Conservation (phyloP, 2,888 invertebrate genomes). For the Athripsodes cinereus region DNA sequence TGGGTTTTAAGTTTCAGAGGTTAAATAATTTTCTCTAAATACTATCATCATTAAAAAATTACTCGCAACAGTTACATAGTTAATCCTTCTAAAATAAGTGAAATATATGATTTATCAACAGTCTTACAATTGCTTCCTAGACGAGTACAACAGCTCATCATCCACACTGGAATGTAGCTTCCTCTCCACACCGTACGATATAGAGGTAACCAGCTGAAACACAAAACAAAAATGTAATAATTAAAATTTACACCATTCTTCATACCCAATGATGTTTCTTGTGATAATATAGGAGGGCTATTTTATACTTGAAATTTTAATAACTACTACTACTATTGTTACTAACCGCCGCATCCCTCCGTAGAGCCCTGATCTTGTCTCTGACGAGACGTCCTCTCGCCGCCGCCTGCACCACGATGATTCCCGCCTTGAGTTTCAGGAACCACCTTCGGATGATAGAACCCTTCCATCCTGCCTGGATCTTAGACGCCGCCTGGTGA, state of each 20-base stretch:
- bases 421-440: constrained; percentile 52
- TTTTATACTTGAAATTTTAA: too few relatives aligned
- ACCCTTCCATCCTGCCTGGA: constrained; percentile 77
- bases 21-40: too few relatives aligned
- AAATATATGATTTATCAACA: neutral
- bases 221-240: neutral
- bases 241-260: neutral
- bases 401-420: constrained; percentile 65
- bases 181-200: neutral
- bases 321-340: too few relatives aligned
- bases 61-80: too few relatives aligned
- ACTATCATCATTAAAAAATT: too few relatives aligned
- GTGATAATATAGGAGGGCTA: too few relatives aligned
- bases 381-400: constrained; percentile 63
- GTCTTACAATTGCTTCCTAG: constrained; percentile 9
- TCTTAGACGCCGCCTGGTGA: constrained; percentile 55
- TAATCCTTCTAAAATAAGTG: too few relatives aligned
- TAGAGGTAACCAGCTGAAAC: constrained; percentile 1
- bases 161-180: constrained; percentile 5
- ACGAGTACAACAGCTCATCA: constrained; percentile 6
- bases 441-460: constrained; percentile 62
- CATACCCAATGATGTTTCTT: neutral
- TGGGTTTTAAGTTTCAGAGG: too few relatives aligned
- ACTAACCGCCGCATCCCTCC: constrained; percentile 1
- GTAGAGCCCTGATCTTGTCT: constrained; percentile 32